Percentiles rank a stretch among this genome's conserved stretches.
Evolutionary conservation across 2,113 vertebrate species (phyloP).

Genomic region (Pardalotus punctatus): DNA sequence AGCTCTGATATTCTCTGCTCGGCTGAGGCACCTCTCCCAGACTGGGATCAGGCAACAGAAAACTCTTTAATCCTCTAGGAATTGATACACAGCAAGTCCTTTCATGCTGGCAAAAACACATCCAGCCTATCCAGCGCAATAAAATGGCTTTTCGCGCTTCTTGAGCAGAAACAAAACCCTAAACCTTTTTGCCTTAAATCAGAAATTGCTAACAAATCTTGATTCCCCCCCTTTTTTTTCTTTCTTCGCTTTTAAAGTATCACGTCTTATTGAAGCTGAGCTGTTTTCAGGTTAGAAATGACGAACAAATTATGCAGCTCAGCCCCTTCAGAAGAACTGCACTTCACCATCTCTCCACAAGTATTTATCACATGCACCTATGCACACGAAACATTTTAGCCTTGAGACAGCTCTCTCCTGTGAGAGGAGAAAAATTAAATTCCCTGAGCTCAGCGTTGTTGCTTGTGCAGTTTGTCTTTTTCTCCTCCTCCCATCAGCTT

Average conservation of each 20-base stretch:
- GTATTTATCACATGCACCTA: not conserved
- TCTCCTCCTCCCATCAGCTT: not conserved
- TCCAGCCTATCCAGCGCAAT: not conserved
- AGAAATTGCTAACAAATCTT: not conserved
- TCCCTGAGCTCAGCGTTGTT: not conserved
- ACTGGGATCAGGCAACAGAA: not conserved
- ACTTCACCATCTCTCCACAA: not conserved
- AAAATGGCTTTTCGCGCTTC: not conserved
- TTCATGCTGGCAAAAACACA: not conserved
- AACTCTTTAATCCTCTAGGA: not conserved
- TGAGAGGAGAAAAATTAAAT: not conserved
- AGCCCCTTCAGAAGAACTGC: not conserved
- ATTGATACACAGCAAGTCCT: not conserved
- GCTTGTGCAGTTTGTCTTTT: not conserved
- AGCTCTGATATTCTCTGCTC: not conserved
- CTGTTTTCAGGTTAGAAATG: not conserved
- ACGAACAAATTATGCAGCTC: not conserved
- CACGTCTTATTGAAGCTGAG: not conserved
- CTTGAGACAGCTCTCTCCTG: conserved; percentile 10
- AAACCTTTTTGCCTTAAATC: not conserved
- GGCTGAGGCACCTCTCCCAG: not conserved
- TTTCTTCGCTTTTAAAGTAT: not conserved
- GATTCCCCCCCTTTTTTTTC: rapidly evolving
- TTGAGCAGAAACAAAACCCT: not conserved
- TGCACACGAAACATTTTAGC: not conserved